Percentiles rank a stretch among this genome's conserved stretches.
Conservation (phyloP, 2,888 invertebrate species). For the Xanthia togata region DNA sequence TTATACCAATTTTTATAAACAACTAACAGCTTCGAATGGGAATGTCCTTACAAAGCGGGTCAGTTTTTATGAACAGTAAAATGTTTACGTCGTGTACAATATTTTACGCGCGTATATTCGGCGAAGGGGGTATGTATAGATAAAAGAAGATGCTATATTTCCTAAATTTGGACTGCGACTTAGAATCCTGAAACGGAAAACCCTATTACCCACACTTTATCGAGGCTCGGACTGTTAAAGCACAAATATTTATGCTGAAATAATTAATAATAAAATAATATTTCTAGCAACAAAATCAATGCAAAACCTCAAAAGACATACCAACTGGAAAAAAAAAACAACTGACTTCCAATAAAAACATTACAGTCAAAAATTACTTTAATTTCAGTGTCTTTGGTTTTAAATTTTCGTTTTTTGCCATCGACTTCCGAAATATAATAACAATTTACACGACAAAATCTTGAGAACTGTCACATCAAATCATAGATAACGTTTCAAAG, state of each 20-base stretch:
- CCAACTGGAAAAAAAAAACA: too few species aligned
- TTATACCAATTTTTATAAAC: too few species aligned
- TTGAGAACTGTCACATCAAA: neutral
- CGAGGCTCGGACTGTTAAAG: neutral
- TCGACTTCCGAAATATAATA: too few species aligned
- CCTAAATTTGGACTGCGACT: neutral
- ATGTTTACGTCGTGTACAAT: constrained; percentile 19
- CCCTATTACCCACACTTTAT: too few species aligned
- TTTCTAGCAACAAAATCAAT: too few species aligned
- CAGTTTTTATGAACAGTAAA: constrained; percentile 25
- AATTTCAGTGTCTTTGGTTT: too few species aligned
- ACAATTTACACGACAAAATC: neutral
- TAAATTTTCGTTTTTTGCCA: too few species aligned
- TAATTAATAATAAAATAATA: too few species aligned
- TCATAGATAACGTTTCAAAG: neutral
- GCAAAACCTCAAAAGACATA: too few species aligned
- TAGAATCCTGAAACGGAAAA: neutral
- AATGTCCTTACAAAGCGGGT: constrained; percentile 13
- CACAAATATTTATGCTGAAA: neutral
- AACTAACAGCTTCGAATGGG: constrained; percentile 5
- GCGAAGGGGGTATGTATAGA: neutral
- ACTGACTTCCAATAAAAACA: too few species aligned
- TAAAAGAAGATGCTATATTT: neutral
- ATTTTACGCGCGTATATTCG: constrained; percentile 12
- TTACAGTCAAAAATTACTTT: too few species aligned